Base-by-base conservation (phyloP, 35 echinoderm and acorn worm genomes). In the Nesometra sesokonis region DNA sequence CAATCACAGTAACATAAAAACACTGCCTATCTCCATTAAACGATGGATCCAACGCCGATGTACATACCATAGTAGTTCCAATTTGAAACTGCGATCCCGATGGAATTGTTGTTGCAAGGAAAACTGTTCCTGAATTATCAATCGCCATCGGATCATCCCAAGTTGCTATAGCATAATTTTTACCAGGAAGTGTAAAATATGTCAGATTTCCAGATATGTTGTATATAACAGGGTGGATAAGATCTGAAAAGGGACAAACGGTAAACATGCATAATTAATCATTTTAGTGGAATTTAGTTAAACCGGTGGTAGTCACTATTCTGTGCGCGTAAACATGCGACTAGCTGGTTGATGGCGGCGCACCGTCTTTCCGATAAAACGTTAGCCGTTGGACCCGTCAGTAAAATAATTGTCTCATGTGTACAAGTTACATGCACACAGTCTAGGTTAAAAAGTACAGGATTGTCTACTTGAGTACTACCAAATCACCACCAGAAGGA, bases 161-260 rank as follows among this genome's bases (percentile, higher is more conserved):
- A 2, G 13, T 43, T 5, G 35, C 82, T 21, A 43, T 84, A 0
- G 82, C 37, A 7, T 78, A 83, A 21, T 85, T 19, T 43, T 57
- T 78, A 31, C 46, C 89, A n/a, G 37, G 38, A 8, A 84, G 29
- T 4, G 31, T 39, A 35, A 81, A 82, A 37, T 85, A 30, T 9
- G 31, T 39, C 35, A 84, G 88, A 76, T 85, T 47, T 3, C 77
- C 81, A 31, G 81, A 76, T 35, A 82, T 84, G 29, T 39, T 79
- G 13, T 29, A 9, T 36, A 89, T 77, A 78, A 37, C 78, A 32
- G 88, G 88, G 19, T 82, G 88, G 0, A 76, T 84, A 40, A 82
- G 83, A 80, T 89, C 88, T 33, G 30, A 82, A 84, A 83, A 37
- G 23, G 32, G n/a, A 33, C 32, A 78, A 78, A n/a, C n/a, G n/a